Conservation (phyloP, 2,888 invertebrate genomes). For the Platycheirus rosarum region DNA sequence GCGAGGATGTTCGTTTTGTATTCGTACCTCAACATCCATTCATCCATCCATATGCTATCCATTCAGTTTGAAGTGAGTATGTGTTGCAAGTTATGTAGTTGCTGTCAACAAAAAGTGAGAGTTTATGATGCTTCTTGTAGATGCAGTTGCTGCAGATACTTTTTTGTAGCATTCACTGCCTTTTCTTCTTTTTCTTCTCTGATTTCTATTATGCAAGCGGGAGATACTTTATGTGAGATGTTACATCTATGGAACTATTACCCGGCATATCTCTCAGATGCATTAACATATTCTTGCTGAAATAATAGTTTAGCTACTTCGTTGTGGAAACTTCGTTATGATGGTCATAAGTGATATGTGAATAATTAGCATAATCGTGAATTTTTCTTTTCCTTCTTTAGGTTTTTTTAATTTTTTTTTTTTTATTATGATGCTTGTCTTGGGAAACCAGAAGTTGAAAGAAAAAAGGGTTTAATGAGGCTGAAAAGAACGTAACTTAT, state of each 20-base stretch:
- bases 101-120: slow-evolving; percentile 59
- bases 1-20: slow-evolving; percentile 18
- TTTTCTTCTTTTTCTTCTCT: not conserved
- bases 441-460: slow-evolving; percentile 23
- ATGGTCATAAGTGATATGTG: slow-evolving; percentile 63
- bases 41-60: slow-evolving; percentile 21
- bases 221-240: slow-evolving; percentile 31
- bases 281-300: slow-evolving; percentile 62
- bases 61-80: slow-evolving; percentile 37
- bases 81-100: not conserved
- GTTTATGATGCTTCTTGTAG: slow-evolving; percentile 24
- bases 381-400: slow-evolving; percentile 3
- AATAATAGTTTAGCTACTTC: slow-evolving; percentile 25
- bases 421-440: slow-evolving; percentile 2
- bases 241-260: slow-evolving; percentile 42
- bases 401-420: not conserved
- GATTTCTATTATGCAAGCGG: slow-evolving; percentile 45
- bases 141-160: slow-evolving; percentile 21
- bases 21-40: slow-evolving; percentile 25
- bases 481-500: slow-evolving; percentile 7
- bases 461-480: slow-evolving; percentile 25
- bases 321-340: slow-evolving; percentile 47
- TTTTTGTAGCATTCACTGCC: slow-evolving; percentile 9
- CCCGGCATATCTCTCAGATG: slow-evolving; percentile 39
- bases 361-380: slow-evolving; percentile 65